Evolutionary conservation across 2,113 vertebrate species (phyloP).

Genomic region (Pollachius pollachius): DNA sequence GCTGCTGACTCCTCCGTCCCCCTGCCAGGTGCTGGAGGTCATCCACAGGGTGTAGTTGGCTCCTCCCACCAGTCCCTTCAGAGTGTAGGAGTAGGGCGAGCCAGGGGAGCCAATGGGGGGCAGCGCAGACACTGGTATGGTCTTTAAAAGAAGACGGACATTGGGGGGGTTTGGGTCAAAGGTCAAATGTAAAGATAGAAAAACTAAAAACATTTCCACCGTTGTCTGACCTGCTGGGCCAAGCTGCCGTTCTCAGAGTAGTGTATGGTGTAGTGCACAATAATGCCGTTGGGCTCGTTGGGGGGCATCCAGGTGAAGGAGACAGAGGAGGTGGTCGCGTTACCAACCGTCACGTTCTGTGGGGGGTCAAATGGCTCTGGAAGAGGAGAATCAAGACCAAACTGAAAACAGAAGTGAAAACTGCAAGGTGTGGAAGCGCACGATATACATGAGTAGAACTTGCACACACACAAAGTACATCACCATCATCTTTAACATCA

Average conservation of each 20-base stretch:
- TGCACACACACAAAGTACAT: neutral
- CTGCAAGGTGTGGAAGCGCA: neutral
- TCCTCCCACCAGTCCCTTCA: slow-evolving; percentile 62
- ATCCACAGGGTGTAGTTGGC: slow-evolving; percentile 74
- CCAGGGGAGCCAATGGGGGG: slow-evolving; percentile 18
- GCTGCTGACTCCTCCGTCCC: slow-evolving; percentile 84
- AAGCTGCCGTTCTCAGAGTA: slow-evolving; percentile 74
- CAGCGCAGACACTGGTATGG: slow-evolving; percentile 41
- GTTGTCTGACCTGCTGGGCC: slow-evolving; percentile 77
- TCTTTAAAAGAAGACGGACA: slow-evolving; percentile 42
- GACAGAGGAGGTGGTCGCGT: slow-evolving; percentile 80
- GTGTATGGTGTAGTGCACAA: slow-evolving; percentile 83
- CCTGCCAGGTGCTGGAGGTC: slow-evolving; percentile 86
- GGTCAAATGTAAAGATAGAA: neutral
- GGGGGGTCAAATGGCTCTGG: slow-evolving; percentile 87
- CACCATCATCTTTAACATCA: neutral
- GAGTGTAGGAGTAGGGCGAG: slow-evolving; percentile 36
- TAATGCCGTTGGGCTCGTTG: slow-evolving; percentile 84
- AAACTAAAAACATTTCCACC: neutral
- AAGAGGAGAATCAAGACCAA: slow-evolving; percentile 16
- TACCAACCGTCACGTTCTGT: slow-evolving; percentile 77
- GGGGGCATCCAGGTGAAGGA: slow-evolving; percentile 84
- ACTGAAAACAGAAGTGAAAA: neutral
- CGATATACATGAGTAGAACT: neutral
- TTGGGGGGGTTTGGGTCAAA: no score